Conservation (phyloP, 2,888 invertebrate species). For the Polyommatus icarus region DNA sequence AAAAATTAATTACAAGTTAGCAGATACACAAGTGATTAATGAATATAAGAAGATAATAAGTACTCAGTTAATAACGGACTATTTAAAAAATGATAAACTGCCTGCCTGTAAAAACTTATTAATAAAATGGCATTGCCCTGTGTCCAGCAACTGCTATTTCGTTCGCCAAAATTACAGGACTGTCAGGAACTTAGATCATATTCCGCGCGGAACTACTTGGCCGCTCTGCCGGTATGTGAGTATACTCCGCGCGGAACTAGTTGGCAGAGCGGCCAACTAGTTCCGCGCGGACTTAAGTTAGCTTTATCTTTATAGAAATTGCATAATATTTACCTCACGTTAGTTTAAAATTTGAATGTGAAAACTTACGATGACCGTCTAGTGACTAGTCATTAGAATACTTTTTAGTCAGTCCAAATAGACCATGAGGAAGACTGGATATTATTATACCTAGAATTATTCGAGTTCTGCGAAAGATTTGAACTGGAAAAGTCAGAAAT, state of each 20-base stretch:
- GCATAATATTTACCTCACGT: no score
- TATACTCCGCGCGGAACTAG: no score
- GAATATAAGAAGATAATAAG: neutral
- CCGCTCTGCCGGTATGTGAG: no score
- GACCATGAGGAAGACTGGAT: neutral
- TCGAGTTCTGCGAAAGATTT: neutral
- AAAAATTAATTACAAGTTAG: constrained; percentile 8
- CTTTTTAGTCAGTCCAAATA: no score
- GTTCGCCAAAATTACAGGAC: neutral
- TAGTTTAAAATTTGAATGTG: no score
- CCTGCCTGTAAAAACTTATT: neutral
- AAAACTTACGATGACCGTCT: no score
- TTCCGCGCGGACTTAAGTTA: no score
- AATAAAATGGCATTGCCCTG: neutral
- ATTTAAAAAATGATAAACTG: neutral
- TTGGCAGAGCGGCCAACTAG: no score
- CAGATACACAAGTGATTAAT: neutral
- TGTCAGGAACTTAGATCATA: no score
- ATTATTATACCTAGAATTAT: neutral
- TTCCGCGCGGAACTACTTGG: no score
- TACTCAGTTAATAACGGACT: neutral
- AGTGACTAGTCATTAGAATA: no score
- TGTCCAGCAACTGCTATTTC: neutral
- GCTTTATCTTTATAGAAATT: no score
- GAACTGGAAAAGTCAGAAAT: neutral